Conservation (phyloP, 2,113 vertebrate species). For the Embiotoca jacksoni region DNA sequence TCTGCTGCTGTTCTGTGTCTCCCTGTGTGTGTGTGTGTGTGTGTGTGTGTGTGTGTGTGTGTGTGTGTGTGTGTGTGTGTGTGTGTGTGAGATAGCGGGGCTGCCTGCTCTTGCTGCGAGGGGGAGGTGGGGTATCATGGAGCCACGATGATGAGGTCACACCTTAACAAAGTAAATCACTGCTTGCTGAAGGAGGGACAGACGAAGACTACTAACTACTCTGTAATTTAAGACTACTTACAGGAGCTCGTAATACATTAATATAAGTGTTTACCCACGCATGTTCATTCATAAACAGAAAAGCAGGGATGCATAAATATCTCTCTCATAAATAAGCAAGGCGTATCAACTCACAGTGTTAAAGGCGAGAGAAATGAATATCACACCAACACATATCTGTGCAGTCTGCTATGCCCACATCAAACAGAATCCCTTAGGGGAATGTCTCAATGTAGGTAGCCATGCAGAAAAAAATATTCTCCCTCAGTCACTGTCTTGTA, state of each 20-base stretch:
- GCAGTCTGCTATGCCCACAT: slow-evolving; percentile 76
- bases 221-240: slow-evolving; percentile 45
- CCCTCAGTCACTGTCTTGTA: slow-evolving; percentile 63
- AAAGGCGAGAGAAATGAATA: slow-evolving; percentile 50
- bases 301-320: slow-evolving; percentile 23
- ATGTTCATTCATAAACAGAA: slow-evolving; percentile 29
- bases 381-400: slow-evolving; percentile 57
- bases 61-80: slow-evolving; percentile 17
- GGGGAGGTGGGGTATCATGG: slow-evolving; percentile 87
- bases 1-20: slow-evolving; percentile 46
- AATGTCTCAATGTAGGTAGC: slow-evolving; percentile 80
- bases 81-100: slow-evolving; percentile 63
- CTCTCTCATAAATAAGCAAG: slow-evolving; percentile 38
- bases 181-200: slow-evolving; percentile 85
- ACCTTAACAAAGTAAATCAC: slow-evolving; percentile 92
- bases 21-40: slow-evolving; percentile 51
- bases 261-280: background rate
- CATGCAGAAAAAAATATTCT: slow-evolving; percentile 78
- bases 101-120: slow-evolving; percentile 74
- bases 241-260: slow-evolving; percentile 24
- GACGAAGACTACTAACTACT: slow-evolving; percentile 68
- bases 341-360: slow-evolving; percentile 20
- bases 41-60: slow-evolving; percentile 29
- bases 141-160: slow-evolving; percentile 94
- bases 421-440: slow-evolving; percentile 82